A percentile compares a stretch with the other conserved stretches of the same genome.
Evolutionary conservation across 2,113 vertebrate genomes (phyloP).

Genomic region (Bothrops jararaca): DNA sequence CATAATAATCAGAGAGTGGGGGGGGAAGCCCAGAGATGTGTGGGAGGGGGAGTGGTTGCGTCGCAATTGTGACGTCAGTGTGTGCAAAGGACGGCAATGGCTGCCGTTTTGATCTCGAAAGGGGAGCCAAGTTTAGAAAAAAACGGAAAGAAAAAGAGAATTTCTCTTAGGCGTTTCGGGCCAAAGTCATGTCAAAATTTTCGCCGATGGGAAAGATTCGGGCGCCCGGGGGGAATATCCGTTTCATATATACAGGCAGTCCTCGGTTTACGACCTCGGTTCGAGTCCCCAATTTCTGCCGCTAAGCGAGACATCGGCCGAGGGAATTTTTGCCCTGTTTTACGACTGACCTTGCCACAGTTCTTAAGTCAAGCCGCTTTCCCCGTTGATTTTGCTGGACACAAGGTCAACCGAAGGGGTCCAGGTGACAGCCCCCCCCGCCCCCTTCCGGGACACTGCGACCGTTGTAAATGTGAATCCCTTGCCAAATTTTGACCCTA

Average conservation of each 20-base stretch:
- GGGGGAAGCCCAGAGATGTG: no score
- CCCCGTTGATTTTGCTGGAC: neutral
- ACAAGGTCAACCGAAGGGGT: neutral
- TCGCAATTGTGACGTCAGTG: no score
- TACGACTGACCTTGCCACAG: neutral
- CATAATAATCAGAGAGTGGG: no score
- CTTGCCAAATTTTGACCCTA: neutral
- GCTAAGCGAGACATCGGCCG: neutral
- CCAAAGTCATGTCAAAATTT: neutral
- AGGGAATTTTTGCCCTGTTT: neutral
- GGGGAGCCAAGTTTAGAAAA: no score
- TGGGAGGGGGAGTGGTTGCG: no score
- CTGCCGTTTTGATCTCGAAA: no score
- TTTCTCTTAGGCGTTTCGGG: neutral
- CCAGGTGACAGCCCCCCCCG: no score
- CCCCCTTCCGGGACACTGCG: neutral
- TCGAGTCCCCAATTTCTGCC: no score
- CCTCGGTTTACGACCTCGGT: neutral
- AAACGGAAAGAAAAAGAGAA: no score
- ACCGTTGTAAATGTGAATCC: rapidly evolving
- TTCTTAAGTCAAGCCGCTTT: neutral
- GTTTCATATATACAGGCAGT: neutral
- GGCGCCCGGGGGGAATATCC: rapidly evolving
- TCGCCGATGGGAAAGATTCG: neutral
- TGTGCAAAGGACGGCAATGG: no score